A percentile compares a stretch with the other conserved stretches of the same genome.
phyloP scores from a whole-genome alignment of 2,113 vertebrate species.

The Toxostoma redivivum region DNA sequence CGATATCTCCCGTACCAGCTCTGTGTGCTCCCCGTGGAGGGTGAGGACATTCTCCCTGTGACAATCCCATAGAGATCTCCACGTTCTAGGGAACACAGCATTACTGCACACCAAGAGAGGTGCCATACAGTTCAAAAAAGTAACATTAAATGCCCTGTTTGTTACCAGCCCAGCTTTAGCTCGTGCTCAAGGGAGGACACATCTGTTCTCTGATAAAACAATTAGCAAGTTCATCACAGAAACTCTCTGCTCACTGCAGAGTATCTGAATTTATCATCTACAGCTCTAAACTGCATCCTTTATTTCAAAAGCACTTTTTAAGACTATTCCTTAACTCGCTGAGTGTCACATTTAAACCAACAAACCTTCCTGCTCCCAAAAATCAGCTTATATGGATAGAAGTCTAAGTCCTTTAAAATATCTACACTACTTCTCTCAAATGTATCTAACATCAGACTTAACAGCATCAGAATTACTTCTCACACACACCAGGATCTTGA shows the following conservation, averaged over 20 bases:
- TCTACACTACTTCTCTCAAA: not conserved
- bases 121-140: not conserved
- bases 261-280: not conserved
- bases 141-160: not conserved
- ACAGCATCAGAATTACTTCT: not conserved
- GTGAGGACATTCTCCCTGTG: not conserved
- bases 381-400: not conserved
- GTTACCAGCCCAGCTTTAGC: not conserved
- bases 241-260: not conserved
- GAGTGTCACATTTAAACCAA: not conserved
- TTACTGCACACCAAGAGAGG: not conserved
- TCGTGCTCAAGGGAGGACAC: not conserved
- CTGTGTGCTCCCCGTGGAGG: not conserved
- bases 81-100: not conserved
- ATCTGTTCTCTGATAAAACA: not conserved
- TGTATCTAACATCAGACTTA: not conserved
- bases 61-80: not conserved
- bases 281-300: not conserved
- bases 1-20: rapidly evolving
- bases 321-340: not conserved
- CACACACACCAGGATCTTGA: not conserved
- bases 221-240: not conserved
- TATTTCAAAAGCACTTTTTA: not conserved
- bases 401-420: not conserved
- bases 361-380: not conserved